Base-by-base conservation (phyloP, 2,888 invertebrate species). In the Desoria tigrina region DNA sequence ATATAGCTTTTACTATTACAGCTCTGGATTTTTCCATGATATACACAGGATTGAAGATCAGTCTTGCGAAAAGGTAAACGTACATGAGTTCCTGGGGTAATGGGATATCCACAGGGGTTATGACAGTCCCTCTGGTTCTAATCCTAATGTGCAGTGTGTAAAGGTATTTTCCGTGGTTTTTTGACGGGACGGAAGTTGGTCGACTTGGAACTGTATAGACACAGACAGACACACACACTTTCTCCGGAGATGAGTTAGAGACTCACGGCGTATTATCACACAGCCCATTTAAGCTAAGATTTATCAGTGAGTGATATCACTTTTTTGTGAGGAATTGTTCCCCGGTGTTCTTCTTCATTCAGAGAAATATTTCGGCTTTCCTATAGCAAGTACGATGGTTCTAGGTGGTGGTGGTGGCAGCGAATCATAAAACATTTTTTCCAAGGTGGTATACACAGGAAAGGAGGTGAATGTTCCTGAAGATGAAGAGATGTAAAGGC, bases 241-340 rank as follows among this genome's bases (percentile, higher is more conserved):
- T n/a, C n/a, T n/a, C n/a, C n/a, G 66, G 72, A 73, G 74, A 75
- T 75, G 75, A 74, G 75, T 74, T 74, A 71, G 67, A 73, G 60
- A 64, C 73, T 70, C 72, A 71, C 70, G 69, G 71, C 75, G 73
- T 75, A 74, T 75, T 74, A 74, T 74, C 74, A 74, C 72, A 75
- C 75, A 72, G 73, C 73, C 75, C 74, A 75, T 75, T 75, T 74
- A 75, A 74, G 74, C 74, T 69, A 73, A 74, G 75, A 75, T 75
- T 75, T 75, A 75, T 75, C 72, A 65, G 68, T 62, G 74, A 72
- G 73, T 72, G 75, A 75, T 75, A 75, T 74, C 71, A 75, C 74
- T 75, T 75, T 75, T 75, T 75, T 75, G 71, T 71, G 58, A 16
- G 9, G 16, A 39, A 11, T 9, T 39, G 39, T 39, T n/a, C n/a